Percentiles rank a stretch among this genome's conserved stretches.
phyloP scores from a whole-genome alignment of 2,113 vertebrate genomes.

The Laticauda colubrina region DNA sequence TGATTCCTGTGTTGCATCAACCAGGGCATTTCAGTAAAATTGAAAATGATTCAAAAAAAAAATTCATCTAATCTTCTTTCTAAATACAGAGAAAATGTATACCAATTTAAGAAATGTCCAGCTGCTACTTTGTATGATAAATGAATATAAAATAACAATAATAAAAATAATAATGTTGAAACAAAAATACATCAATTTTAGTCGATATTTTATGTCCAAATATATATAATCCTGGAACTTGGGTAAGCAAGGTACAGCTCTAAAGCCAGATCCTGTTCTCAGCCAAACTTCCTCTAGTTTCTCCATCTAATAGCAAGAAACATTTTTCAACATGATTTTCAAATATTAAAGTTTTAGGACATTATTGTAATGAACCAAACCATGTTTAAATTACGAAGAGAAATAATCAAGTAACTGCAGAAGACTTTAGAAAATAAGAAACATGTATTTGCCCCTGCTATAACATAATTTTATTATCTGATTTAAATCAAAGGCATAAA shows the following conservation, averaged over 20 bases:
- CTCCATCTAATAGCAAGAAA: not conserved
- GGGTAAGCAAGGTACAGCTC: not conserved
- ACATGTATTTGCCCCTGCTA: not conserved
- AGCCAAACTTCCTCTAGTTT: not conserved
- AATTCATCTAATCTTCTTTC: not conserved
- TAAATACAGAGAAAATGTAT: not conserved
- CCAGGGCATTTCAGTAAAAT: not conserved
- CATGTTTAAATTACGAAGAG: not conserved
- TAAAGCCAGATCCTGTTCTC: not conserved
- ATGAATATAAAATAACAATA: not conserved
- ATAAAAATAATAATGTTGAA: not conserved
- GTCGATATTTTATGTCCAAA: not conserved
- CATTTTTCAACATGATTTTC: not conserved
- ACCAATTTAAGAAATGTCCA: not conserved
- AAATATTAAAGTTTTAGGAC: not conserved
- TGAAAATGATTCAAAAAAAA: not conserved
- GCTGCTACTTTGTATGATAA: not conserved
- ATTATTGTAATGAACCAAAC: not conserved
- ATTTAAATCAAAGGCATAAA: not conserved
- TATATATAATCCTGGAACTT: not conserved
- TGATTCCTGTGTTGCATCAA: not conserved
- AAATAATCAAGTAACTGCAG: not conserved
- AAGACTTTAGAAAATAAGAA: not conserved
- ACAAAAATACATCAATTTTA: not conserved
- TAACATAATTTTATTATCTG: not conserved